phyloP scores from a whole-genome alignment of 37 sponge, comb jelly and placozoan genomes.

The Chondrosia reniformis region DNA sequence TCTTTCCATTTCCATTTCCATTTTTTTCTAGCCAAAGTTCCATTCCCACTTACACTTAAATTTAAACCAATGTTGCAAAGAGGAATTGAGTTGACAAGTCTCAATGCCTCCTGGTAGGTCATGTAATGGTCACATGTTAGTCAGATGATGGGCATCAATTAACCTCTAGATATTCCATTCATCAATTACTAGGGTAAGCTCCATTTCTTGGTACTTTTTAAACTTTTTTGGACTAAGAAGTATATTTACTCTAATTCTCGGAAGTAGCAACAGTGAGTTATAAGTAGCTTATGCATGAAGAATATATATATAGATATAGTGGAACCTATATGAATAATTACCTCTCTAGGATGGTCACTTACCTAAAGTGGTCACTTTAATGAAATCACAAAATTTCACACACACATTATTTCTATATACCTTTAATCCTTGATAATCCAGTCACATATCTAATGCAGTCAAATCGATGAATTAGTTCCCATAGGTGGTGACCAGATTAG shows the following conservation, averaged over 20 bases:
- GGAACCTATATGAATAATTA: not conserved
- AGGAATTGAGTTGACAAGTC: constrained; percentile 82
- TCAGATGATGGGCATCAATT: not conserved
- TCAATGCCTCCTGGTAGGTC: constrained; percentile 94
- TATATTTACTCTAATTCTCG: constrained; percentile 84
- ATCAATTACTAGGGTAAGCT: constrained; percentile 88
- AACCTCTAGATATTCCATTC: not conserved
- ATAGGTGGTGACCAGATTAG: too few relatives aligned
- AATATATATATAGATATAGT: not conserved
- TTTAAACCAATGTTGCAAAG: constrained; percentile 97
- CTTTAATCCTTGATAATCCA: too few relatives aligned
- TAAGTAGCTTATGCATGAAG: not conserved
- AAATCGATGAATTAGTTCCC: too few relatives aligned
- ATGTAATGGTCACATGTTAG: not conserved
- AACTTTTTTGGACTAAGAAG: constrained; percentile 94
- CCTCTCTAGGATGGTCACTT: too few relatives aligned
- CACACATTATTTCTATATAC: too few relatives aligned
- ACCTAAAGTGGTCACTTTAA: too few relatives aligned
- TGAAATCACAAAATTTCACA: too few relatives aligned
- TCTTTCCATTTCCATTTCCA: not conserved
- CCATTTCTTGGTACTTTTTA: constrained; percentile 94
- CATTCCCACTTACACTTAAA: constrained; percentile 91
- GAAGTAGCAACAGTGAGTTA: constrained; percentile 68
- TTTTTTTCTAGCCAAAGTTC: constrained; percentile 70
- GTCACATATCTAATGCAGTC: too few relatives aligned